A percentile compares a stretch with the other conserved stretches of the same genome.
Conservation (phyloP, 2,888 invertebrate genomes). For the Oligia latruncula region DNA sequence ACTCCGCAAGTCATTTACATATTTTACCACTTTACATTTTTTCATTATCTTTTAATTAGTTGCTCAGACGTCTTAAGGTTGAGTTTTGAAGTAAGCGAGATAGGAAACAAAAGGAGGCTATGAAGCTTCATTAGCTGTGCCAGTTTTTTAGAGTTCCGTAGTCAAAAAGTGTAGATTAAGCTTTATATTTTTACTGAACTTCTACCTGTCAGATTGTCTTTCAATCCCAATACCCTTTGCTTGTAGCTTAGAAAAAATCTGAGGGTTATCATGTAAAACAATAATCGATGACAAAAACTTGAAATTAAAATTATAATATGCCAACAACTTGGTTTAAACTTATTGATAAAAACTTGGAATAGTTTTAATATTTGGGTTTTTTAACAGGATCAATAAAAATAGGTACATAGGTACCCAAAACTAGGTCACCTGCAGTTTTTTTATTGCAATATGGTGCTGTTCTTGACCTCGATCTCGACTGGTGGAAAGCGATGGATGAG, state of each 20-base stretch:
- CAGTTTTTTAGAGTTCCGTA: slow-evolving; percentile 32
- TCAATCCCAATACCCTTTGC: neutral
- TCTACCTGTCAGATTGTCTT: neutral
- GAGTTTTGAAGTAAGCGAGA: slow-evolving; percentile 65
- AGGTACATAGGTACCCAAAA: neutral
- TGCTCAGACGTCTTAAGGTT: slow-evolving; percentile 72
- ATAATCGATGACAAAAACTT: neutral
- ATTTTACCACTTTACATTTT: slow-evolving; percentile 77
- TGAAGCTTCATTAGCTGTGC: slow-evolving; percentile 68
- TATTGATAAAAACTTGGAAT: neutral
- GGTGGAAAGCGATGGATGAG: neutral
- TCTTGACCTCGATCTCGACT: neutral
- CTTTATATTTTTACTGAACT: neutral
- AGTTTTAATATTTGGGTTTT: neutral
- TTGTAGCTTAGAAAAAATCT: neutral
- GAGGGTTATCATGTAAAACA: neutral
- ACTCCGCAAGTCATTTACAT: slow-evolving; percentile 80
- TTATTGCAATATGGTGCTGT: neutral
- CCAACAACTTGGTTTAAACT: neutral
- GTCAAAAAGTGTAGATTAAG: neutral
- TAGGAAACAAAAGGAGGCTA: slow-evolving; percentile 50
- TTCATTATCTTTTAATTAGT: slow-evolving; percentile 85
- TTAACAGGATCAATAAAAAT: neutral
- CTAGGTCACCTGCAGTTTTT: neutral
- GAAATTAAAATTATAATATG: neutral